Base-by-base conservation (phyloP, 2,888 invertebrate genomes). In the Drosophila emarginata region DNA sequence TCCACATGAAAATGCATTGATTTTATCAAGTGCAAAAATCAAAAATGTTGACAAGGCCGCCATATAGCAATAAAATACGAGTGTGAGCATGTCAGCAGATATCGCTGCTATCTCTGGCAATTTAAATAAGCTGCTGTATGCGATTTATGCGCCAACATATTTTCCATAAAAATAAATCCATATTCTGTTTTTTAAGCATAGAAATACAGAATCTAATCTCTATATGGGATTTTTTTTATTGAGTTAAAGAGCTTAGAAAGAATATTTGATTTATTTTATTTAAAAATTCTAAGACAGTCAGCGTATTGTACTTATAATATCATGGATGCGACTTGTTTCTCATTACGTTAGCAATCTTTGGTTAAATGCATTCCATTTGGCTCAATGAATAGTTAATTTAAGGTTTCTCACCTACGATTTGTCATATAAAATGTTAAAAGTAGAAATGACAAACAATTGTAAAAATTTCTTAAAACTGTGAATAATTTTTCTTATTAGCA, bases 21-120 rank as follows among this genome's bases (percentile, higher is more conserved):
- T 72, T 80, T 80, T 79, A 78, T 74, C 81, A 80, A 78, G 84
- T 77, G 84, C 65, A 72, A 74, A 82, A 80, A 79, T 78, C 78
- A 79, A 76, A 79, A 76, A 77, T 87, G 78, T 79, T 81, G 87
- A 85, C 85, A 87, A 67, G 67, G 61, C 59, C 78, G 68, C 58
- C 66, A 65, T 64, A 57, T 60, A 39, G 67, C 40, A 69, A 68
- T 72, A 68, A 70, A 76, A 76, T 65, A 61, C 54, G 63, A 65
- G 63, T 72, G 59, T 61, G 15, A 21, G 67, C 59, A 59, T 58
- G 61, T 54, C 32, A 23, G 60, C 51, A 58, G 65, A 61, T 60
- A 62, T 5, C 18, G 52, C 32, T 15, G 36, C 32, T 68, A 73
- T 65, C 71, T 58, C 28, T 37, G 32, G 23, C 74, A 67, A 64